phyloP scores from a whole-genome alignment of 2,888 invertebrate genomes.

The Sepiola atlantica region DNA sequence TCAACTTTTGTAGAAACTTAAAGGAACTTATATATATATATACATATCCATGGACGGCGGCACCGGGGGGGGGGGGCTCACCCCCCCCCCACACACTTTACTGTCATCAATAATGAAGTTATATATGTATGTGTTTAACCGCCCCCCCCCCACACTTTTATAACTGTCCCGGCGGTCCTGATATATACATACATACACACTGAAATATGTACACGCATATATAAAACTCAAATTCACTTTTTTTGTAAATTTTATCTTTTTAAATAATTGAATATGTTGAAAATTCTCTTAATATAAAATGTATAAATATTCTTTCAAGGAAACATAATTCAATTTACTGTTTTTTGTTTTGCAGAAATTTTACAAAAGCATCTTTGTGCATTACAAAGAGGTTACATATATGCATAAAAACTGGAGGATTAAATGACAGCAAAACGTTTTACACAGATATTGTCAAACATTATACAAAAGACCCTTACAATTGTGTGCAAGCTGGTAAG shows the following conservation, averaged over 20 bases:
- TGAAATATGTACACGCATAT: too few species aligned
- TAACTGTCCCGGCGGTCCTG: too few species aligned
- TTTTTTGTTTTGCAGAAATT: slow-evolving; percentile 37
- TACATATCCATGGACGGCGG: too few species aligned
- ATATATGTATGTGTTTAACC: too few species aligned
- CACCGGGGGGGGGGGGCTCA: too few species aligned
- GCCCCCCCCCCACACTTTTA: too few species aligned
- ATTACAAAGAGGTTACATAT: not conserved
- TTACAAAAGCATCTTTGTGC: slow-evolving; percentile 35
- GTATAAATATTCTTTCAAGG: not conserved
- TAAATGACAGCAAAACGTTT: slow-evolving; percentile 38
- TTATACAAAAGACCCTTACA: slow-evolving; percentile 16
- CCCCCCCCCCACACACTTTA: too few species aligned
- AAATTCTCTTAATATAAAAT: not conserved
- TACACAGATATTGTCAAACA: slow-evolving; percentile 39
- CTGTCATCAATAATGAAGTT: too few species aligned
- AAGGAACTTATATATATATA: too few species aligned
- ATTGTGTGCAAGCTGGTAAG: slow-evolving; percentile 36
- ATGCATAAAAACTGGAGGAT: slow-evolving; percentile 18
- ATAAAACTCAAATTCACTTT: too few species aligned
- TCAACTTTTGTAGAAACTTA: too few species aligned
- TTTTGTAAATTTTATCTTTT: not conserved
- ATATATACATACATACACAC: too few species aligned
- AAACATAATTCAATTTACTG: not conserved
- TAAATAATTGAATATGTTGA: not conserved